phyloP scores from a whole-genome alignment of 2,113 vertebrate genomes.

The Clarias gariepinus region DNA sequence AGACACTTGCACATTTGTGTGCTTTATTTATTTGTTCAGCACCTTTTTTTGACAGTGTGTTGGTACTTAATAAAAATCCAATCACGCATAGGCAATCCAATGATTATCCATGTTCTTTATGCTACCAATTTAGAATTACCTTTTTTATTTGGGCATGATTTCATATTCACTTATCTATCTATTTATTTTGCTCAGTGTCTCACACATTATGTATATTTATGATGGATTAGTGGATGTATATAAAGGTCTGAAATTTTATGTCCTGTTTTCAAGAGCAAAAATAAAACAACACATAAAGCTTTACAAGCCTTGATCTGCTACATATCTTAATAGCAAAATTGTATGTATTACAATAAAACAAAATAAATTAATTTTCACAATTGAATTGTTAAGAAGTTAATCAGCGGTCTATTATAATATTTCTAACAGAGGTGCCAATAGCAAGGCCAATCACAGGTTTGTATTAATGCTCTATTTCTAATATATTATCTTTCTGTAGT shows the following conservation, averaged over 20 bases:
- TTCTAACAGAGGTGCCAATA: not conserved
- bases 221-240: not conserved
- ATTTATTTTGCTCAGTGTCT: not conserved
- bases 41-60: not conserved
- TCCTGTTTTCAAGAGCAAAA: not conserved
- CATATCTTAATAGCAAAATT: not conserved
- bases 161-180: too few relatives aligned
- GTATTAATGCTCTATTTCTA: not conserved
- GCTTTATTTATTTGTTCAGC: not conserved
- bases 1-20: not conserved
- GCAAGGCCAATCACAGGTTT: not conserved
- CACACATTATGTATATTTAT: not conserved
- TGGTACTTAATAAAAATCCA: not conserved
- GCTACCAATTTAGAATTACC: too few relatives aligned
- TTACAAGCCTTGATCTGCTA: not conserved
- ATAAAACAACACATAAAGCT: not conserved
- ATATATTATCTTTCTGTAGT: not conserved
- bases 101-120: not conserved
- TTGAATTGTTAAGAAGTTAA: not conserved
- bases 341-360: not conserved
- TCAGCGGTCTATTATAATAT: not conserved
- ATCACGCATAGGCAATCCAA: not conserved
- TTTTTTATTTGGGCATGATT: too few relatives aligned
- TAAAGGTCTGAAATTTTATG: not conserved
- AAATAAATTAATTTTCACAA: not conserved